These are phyloP conservation scores for Diprion similis DNA, from an alignment of 1,140 invertebrate genomes.

Conservation along the genomic window DNA sequence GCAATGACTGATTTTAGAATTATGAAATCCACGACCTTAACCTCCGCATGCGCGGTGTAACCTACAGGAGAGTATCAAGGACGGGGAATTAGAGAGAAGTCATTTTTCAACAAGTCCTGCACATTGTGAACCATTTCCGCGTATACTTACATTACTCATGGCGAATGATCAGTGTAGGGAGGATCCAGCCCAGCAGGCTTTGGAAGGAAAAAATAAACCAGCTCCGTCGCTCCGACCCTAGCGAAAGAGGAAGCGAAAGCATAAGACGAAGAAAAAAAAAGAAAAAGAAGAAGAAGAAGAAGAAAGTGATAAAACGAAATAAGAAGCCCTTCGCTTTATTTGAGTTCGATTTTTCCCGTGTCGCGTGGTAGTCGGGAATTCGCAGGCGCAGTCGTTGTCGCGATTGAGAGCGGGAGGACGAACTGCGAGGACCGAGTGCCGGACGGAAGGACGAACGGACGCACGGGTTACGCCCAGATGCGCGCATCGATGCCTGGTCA, in stretches of 20 bases:
- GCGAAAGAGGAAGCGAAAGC: slow-evolving; percentile 29
- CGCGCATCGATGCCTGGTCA: slow-evolving; percentile 64
- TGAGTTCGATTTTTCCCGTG: slow-evolving; percentile 63
- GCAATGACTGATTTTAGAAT: too few species aligned
- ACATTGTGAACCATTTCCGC: too few species aligned
- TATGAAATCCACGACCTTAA: too few species aligned
- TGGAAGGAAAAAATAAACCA: too few species aligned
- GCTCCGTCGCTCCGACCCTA: not conserved
- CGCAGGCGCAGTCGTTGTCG: slow-evolving; percentile 57
- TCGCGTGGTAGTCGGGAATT: slow-evolving; percentile 58
- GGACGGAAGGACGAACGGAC: slow-evolving; percentile 45
- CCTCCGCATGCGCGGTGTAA: too few species aligned
- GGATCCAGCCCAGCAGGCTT: too few species aligned
- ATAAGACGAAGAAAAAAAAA: slow-evolving; percentile 18
- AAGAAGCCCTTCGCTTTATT: slow-evolving; percentile 61
- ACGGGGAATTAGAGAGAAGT: too few species aligned
- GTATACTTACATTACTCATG: too few species aligned
- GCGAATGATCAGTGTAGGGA: too few species aligned
- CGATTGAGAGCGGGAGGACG: slow-evolving; percentile 19
- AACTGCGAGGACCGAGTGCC: slow-evolving; percentile 29
- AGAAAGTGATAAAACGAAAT: slow-evolving; percentile 18
- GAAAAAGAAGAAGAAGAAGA: not conserved
- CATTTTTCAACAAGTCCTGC: too few species aligned
- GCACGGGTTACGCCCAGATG: slow-evolving; percentile 64
- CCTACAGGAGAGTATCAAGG: too few species aligned